Percentiles rank a stretch among this genome's conserved stretches.
These are phyloP conservation scores for Hemicrepidius hirtus DNA, from an alignment of 2,888 invertebrate genomes.

Conservation along the genomic window DNA sequence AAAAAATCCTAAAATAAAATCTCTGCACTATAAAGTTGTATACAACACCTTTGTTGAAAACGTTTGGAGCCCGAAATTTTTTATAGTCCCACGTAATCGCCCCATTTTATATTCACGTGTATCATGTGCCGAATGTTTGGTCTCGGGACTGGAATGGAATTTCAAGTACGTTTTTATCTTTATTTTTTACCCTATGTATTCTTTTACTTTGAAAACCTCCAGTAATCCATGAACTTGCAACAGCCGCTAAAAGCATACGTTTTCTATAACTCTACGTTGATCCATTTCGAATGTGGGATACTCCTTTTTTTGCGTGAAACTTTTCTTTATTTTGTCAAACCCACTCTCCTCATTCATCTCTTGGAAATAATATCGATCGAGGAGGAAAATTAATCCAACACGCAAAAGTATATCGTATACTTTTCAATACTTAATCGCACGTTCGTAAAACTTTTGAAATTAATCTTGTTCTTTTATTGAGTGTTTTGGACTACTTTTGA, in stretches of 20 bases:
- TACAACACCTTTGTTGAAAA: background rate
- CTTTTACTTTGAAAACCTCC: slow-evolving; percentile 22
- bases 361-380: slow-evolving; percentile 28
- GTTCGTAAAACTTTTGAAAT: slow-evolving; percentile 23
- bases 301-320: background rate
- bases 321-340: background rate
- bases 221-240: slow-evolving; percentile 24
- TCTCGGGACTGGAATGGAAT: slow-evolving; percentile 16
- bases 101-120: slow-evolving; percentile 24
- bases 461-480: slow-evolving; percentile 36
- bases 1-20: too few relatives aligned
- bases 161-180: slow-evolving; percentile 6
- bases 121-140: slow-evolving; percentile 27
- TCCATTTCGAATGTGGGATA: slow-evolving; percentile 2
- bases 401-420: slow-evolving; percentile 21
- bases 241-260: slow-evolving; percentile 24
- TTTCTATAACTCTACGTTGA: slow-evolving; percentile 21
- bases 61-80: slow-evolving; percentile 6
- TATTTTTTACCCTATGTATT: slow-evolving; percentile 20
- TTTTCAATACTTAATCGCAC: slow-evolving; percentile 30
- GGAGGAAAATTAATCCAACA: slow-evolving; percentile 28
- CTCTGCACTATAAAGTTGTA: too few relatives aligned
- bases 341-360: slow-evolving; percentile 14
- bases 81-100: slow-evolving; percentile 19
- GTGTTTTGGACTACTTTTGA: slow-evolving; percentile 19